Percentiles rank a stretch among this genome's conserved stretches.
phyloP scores from a whole-genome alignment of 2,797 vertebrate genomes.

The Ataeniobius toweri region DNA sequence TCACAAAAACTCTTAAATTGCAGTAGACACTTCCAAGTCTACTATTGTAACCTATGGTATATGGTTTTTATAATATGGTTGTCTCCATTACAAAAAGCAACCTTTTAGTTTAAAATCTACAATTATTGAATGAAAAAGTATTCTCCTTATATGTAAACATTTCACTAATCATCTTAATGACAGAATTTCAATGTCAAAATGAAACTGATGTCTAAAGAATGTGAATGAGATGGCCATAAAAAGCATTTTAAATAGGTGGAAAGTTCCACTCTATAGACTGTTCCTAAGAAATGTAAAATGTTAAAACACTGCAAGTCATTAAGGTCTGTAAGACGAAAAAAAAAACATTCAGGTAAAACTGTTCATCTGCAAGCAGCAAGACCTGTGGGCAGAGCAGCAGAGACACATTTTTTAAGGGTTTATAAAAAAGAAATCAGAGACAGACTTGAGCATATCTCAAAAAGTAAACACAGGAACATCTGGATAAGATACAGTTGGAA shows the following conservation, averaged over 20 bases:
- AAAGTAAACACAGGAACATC: not conserved
- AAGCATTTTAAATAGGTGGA: not conserved
- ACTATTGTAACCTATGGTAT: too few species aligned
- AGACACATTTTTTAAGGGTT: not conserved
- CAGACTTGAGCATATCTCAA: not conserved
- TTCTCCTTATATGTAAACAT: too few species aligned
- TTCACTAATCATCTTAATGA: not conserved
- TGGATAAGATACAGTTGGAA: not conserved
- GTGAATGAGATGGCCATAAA: not conserved
- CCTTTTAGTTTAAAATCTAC: too few species aligned
- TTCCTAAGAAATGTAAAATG: not conserved
- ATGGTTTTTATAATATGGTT: too few species aligned
- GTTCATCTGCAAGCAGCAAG: not conserved
- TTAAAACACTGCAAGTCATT: too few species aligned
- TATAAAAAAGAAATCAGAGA: not conserved
- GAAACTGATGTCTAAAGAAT: not conserved
- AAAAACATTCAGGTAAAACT: not conserved
- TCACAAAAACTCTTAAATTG: too few species aligned
- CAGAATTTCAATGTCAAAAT: not conserved
- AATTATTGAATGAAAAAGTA: too few species aligned
- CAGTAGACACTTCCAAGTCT: too few species aligned
- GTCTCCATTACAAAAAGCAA: too few species aligned
- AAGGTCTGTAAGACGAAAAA: not conserved
- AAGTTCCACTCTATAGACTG: not conserved
- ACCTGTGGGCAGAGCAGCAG: not conserved